Conservation (phyloP, 1,140 invertebrate genomes). For the Hirudo medicinalis region DNA sequence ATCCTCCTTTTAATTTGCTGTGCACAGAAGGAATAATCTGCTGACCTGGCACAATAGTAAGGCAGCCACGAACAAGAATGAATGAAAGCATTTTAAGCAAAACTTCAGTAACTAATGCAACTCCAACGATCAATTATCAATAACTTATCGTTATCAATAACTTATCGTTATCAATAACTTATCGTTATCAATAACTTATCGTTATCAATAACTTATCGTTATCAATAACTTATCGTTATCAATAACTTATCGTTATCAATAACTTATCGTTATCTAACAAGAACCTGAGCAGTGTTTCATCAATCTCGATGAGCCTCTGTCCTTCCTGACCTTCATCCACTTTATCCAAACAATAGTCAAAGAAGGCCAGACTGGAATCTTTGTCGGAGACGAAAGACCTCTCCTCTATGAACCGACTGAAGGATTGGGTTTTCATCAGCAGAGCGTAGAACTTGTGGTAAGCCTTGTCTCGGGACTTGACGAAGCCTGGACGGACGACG, state of each 20-base stretch:
- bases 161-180: no score
- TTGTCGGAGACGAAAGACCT: conserved; percentile 93
- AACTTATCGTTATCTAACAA: not conserved
- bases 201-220: no score
- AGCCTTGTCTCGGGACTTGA: conserved; percentile 56
- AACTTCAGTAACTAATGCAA: not conserved
- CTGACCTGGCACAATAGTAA: no score
- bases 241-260: not conserved
- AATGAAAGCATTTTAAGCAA: no score
- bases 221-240: not conserved
- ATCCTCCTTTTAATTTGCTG: no score
- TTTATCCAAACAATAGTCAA: conserved; percentile 88
- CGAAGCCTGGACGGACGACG: conserved; percentile 42
- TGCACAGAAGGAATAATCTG: no score
- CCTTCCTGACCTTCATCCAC: conserved; percentile 46
- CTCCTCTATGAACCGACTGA: conserved; percentile 95
- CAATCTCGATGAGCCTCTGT: conserved; percentile 56
- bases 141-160: not conserved
- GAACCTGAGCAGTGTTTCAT: conserved; percentile 52
- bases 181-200: no score
- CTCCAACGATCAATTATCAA: not conserved
- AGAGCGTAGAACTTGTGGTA: conserved; percentile 80
- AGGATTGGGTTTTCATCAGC: conserved; percentile 87
- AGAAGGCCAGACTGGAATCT: conserved; percentile 81
- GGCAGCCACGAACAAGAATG: no score